A percentile compares a stretch with the other conserved stretches of the same genome.
Evolutionary conservation across 2,797 vertebrate species (phyloP).

Genomic region (Coccyzus lansbergi): DNA sequence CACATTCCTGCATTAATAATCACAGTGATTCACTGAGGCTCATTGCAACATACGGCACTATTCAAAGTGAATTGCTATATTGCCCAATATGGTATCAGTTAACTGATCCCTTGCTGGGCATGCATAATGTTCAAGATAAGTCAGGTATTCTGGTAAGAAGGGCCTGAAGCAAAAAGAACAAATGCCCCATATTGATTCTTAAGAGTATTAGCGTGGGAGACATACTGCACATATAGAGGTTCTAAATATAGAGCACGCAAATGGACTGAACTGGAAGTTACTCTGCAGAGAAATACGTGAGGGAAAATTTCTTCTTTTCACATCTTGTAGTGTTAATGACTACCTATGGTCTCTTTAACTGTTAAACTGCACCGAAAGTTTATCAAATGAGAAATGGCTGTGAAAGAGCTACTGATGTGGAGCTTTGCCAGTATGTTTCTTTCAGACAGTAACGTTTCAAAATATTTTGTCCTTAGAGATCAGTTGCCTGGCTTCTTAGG

Average conservation of each 20-base stretch:
- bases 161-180: neutral
- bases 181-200: neutral
- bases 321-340: neutral
- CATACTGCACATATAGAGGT: neutral
- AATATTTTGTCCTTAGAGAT: neutral
- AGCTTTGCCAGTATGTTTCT: neutral
- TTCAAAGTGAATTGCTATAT: constrained; percentile 21
- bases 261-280: neutral
- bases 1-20: constrained; percentile 55
- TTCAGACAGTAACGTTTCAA: neutral
- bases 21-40: constrained; percentile 35
- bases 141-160: neutral
- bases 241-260: neutral
- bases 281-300: neutral
- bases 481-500: neutral
- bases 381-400: neutral
- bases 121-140: neutral
- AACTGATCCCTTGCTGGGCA: constrained; percentile 8
- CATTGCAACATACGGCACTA: constrained; percentile 37
- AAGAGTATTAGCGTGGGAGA: neutral
- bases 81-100: constrained; percentile 34
- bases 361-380: neutral
- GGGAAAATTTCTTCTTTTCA: neutral
- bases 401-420: neutral
- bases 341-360: neutral